Evolutionary conservation across 1,140 invertebrate species (phyloP).

Genomic region (Orussus abietinus): DNA sequence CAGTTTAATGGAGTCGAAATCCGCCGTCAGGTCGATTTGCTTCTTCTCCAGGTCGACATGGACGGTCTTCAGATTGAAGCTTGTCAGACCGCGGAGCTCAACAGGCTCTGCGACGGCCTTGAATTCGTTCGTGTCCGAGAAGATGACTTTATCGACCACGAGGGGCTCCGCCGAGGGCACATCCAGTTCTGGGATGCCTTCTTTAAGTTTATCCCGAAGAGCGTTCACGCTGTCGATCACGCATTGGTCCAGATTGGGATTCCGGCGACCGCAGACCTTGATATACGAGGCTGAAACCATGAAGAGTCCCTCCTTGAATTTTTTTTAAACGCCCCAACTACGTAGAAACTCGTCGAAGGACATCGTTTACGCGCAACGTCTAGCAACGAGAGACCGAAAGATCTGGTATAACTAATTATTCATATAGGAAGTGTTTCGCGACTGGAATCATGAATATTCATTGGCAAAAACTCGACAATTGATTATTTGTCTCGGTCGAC

Average conservation of each 20-base stretch:
- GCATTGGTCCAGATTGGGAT: slow-evolving; percentile 55
- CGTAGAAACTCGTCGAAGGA: too few relatives aligned
- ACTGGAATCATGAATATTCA: too few relatives aligned
- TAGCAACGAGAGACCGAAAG: too few relatives aligned
- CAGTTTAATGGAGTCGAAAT: slow-evolving; percentile 51
- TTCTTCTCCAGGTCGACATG: slow-evolving; percentile 53
- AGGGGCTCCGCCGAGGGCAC: slow-evolving; percentile 61
- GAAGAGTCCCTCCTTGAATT: too few relatives aligned
- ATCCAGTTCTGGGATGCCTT: slow-evolving; percentile 58
- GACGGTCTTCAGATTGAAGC: slow-evolving; percentile 54
- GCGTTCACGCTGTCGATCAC: slow-evolving; percentile 53
- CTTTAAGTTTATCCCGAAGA: slow-evolving; percentile 49
- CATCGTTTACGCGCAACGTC: too few relatives aligned
- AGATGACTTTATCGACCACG: slow-evolving; percentile 49
- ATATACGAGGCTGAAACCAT: slow-evolving; percentile 61
- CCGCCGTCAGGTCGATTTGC: slow-evolving; percentile 44
- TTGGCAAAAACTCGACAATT: too few relatives aligned
- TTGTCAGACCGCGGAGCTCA: slow-evolving; percentile 50
- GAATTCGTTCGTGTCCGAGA: slow-evolving; percentile 34
- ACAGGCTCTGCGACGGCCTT: slow-evolving; percentile 50
- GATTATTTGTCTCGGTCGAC: too few relatives aligned
- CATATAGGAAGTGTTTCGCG: too few relatives aligned
- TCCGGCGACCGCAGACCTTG: slow-evolving; percentile 59
- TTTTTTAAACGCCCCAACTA: too few relatives aligned
- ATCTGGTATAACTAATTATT: too few relatives aligned